phyloP scores from a whole-genome alignment of 2,888 invertebrate genomes.

The Drosophila falleni region DNA sequence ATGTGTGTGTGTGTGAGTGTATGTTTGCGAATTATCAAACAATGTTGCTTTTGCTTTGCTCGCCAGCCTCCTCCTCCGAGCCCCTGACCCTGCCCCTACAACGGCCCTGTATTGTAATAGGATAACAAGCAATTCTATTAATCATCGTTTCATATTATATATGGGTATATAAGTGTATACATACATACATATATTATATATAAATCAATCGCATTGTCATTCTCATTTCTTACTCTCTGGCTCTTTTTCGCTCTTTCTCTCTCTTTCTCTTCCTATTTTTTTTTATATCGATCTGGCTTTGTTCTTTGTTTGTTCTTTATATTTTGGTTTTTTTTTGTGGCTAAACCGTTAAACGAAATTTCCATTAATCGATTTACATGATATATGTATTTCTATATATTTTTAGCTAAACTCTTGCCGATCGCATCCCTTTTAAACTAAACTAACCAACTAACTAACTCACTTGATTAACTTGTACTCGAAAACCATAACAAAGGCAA shows the following conservation, averaged over 20 bases:
- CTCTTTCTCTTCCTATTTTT: slow-evolving; percentile 15
- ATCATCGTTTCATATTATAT: slow-evolving; percentile 2
- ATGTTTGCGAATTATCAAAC: slow-evolving; percentile 4
- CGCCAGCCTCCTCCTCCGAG: not conserved
- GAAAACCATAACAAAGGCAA: slow-evolving; percentile 36
- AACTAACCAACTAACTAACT: slow-evolving; percentile 38
- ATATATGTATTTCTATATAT: slow-evolving; percentile 71
- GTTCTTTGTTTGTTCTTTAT: slow-evolving; percentile 24
- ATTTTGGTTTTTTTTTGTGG: slow-evolving; percentile 41
- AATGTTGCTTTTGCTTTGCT: slow-evolving; percentile 5
- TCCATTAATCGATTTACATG: slow-evolving; percentile 67
- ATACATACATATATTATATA: not conserved
- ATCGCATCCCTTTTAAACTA: slow-evolving; percentile 60
- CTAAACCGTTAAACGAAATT: slow-evolving; percentile 50
- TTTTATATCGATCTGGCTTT: slow-evolving; percentile 28
- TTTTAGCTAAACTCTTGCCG: slow-evolving; percentile 83
- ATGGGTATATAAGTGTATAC: not conserved
- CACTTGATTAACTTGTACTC: slow-evolving; percentile 21
- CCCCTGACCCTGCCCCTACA: not conserved
- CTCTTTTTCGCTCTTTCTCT: slow-evolving; percentile 13
- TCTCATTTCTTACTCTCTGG: slow-evolving; percentile 14
- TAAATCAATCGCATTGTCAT: slow-evolving; percentile 18
- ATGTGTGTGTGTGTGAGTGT: slow-evolving; percentile 6
- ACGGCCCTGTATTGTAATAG: not conserved
- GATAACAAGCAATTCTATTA: not conserved